phyloP scores from a whole-genome alignment of 2,113 vertebrate genomes.

The Salminus brasiliensis region DNA sequence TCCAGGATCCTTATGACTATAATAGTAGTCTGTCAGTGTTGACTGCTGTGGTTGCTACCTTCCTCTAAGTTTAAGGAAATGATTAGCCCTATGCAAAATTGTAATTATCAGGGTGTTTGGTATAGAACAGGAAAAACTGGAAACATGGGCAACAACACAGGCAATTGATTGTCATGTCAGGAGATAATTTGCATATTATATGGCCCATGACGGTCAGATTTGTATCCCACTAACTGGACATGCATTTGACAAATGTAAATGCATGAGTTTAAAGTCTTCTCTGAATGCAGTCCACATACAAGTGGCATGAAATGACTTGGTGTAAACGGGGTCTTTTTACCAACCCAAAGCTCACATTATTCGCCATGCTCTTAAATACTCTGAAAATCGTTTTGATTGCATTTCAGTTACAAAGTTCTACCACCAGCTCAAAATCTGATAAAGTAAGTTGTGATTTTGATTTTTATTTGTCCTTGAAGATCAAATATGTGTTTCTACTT shows the following conservation, averaged over 20 bases:
- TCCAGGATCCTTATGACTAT: background rate
- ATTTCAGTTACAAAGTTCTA: slow-evolving; percentile 78
- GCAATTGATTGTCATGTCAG: background rate
- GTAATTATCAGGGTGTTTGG: background rate
- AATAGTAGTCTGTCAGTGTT: no score
- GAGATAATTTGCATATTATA: background rate
- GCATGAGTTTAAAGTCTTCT: background rate
- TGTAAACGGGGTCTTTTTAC: background rate
- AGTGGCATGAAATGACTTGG: background rate
- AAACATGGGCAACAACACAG: background rate
- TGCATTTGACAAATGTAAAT: background rate
- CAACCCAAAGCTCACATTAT: slow-evolving; percentile 33
- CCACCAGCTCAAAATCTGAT: slow-evolving; percentile 57
- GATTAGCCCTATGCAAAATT: no score
- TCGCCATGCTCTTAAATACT: slow-evolving; percentile 44
- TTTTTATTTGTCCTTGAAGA: background rate
- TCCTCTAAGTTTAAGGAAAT: no score
- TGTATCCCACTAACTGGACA: background rate
- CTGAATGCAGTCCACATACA: background rate
- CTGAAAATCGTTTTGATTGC: slow-evolving; percentile 68
- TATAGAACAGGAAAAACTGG: background rate
- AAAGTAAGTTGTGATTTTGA: slow-evolving; percentile 74
- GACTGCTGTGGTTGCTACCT: no score
- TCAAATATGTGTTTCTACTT: background rate
- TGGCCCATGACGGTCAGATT: background rate